These are phyloP conservation scores for Lutjanus argentimaculatus DNA, from an alignment of 2,797 vertebrate species.

Conservation along the genomic window DNA sequence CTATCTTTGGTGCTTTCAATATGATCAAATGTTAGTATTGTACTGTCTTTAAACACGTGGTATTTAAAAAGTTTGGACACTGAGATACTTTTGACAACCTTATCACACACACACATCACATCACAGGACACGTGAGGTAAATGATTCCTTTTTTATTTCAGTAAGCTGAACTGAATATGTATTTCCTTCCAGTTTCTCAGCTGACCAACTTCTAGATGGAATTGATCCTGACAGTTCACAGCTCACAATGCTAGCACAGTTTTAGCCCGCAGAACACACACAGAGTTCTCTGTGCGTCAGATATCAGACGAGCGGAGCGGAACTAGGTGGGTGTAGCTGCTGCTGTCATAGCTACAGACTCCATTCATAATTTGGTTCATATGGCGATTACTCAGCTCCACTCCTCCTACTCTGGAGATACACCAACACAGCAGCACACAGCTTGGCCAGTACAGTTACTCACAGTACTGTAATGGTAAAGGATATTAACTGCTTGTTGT, in stretches of 20 bases:
- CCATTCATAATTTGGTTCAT: constrained; percentile 84
- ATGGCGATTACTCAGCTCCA: constrained; percentile 81
- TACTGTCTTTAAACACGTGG: too few relatives aligned
- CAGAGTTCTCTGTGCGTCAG: constrained; percentile 79
- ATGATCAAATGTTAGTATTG: too few relatives aligned
- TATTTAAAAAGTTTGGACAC: too few relatives aligned
- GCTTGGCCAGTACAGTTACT: constrained; percentile 53
- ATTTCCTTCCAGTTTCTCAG: constrained; percentile 66
- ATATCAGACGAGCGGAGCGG: constrained; percentile 75
- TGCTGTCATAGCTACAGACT: constrained; percentile 83
- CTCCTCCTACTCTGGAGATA: constrained; percentile 77
- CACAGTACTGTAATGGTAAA: constrained; percentile 41
- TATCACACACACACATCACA: constrained; percentile 24
- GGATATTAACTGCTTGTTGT: constrained; percentile 27
- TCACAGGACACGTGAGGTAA: constrained; percentile 28
- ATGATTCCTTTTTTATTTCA: constrained; percentile 47
- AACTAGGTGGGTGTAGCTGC: constrained; percentile 83
- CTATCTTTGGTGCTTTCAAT: too few relatives aligned
- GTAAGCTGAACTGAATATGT: constrained; percentile 64
- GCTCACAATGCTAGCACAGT: constrained; percentile 74
- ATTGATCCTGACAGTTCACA: constrained; percentile 76
- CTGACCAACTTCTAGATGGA: constrained; percentile 70
- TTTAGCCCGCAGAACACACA: constrained; percentile 73
- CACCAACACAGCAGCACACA: constrained; percentile 69
- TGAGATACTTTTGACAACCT: too few relatives aligned